phyloP scores from a whole-genome alignment of 2,113 vertebrate species.

The Rhabdomys dilectus region DNA sequence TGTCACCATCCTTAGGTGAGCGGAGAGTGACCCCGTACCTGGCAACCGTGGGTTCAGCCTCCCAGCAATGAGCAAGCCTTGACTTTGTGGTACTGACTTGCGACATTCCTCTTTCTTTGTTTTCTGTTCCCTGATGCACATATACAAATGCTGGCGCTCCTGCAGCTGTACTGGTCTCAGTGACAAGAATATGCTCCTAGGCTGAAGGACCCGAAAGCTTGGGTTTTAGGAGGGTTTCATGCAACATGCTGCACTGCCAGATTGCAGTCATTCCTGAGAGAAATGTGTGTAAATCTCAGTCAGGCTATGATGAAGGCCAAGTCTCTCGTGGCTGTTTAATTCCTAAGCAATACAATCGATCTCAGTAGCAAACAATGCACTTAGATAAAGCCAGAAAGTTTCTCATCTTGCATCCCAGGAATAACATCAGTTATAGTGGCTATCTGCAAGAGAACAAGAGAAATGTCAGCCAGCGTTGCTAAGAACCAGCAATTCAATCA shows the following conservation, averaged over 20 bases:
- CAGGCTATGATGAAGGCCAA: neutral
- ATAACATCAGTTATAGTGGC: neutral
- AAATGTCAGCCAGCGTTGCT: neutral
- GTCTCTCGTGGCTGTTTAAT: neutral
- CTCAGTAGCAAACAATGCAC: conserved; percentile 33
- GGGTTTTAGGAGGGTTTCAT: neutral
- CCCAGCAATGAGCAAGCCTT: neutral
- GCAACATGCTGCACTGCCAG: neutral
- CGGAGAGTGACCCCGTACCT: neutral
- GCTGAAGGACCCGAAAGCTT: neutral
- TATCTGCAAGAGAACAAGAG: neutral
- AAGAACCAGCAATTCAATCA: neutral
- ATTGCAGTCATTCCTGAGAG: neutral
- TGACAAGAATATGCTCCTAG: neutral
- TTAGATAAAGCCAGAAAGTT: neutral
- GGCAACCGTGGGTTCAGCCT: neutral
- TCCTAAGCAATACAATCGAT: neutral
- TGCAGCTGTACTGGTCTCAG: neutral
- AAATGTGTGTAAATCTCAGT: neutral
- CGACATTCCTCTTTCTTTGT: neutral
- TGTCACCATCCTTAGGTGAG: neutral
- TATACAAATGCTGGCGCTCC: neutral
- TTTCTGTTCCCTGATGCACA: neutral
- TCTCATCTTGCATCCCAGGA: neutral
- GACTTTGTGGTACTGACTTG: neutral